Evolutionary conservation across 2,113 vertebrate genomes (phyloP).

Genomic region (Myotis yumanensis): DNA sequence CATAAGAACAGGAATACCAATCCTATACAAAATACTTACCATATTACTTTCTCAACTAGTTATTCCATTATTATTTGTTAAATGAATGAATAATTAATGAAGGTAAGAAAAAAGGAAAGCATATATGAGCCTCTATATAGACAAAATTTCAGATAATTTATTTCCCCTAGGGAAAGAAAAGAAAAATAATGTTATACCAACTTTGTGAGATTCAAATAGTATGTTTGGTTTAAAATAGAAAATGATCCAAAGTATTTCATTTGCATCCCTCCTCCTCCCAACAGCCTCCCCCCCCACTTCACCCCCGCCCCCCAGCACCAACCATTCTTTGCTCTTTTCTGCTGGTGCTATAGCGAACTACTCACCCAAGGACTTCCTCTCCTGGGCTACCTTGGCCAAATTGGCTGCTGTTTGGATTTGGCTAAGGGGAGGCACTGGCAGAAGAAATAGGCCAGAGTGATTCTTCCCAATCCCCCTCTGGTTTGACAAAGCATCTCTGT

Average conservation of each 20-base stretch:
- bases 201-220: neutral
- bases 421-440: neutral
- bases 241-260: neutral
- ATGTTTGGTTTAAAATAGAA: conserved; percentile 3
- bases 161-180: neutral
- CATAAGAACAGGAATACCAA: neutral
- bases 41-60: neutral
- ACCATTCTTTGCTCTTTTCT: neutral
- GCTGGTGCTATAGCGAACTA: neutral
- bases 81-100: neutral
- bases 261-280: neutral
- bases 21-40: neutral
- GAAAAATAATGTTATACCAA: neutral
- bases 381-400: neutral
- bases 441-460: neutral
- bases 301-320: too few relatives aligned
- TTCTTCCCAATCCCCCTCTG: neutral
- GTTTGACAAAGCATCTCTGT: neutral
- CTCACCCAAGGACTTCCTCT: neutral
- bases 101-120: neutral
- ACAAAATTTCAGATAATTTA: conserved; percentile 13
- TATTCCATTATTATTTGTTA: conserved; percentile 26
- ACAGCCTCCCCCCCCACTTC: neutral
- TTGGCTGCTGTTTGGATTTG: neutral
- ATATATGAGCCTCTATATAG: neutral